Evolutionary conservation across 2,113 vertebrate genomes (phyloP).

Genomic region (Pogona vitticeps): DNA sequence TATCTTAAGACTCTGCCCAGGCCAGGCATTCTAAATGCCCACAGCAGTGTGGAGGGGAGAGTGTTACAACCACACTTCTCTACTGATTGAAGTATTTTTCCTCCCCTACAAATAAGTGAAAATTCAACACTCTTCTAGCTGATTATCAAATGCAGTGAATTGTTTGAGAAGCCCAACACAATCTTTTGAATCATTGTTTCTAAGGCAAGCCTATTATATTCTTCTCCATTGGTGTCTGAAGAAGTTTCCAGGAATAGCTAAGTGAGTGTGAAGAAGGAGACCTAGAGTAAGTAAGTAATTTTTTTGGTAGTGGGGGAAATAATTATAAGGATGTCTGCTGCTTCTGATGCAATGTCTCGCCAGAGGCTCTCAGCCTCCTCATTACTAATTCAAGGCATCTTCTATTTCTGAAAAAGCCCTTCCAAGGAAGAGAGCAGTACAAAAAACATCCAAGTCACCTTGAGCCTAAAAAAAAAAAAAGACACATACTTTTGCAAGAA

Average conservation of each 20-base stretch:
- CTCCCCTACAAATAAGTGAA: slow-evolving; percentile 6
- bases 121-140: slow-evolving; percentile 12
- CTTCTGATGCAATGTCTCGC: background rate
- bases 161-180: background rate
- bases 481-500: no score
- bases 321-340: no score
- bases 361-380: background rate
- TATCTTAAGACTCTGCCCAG: no score
- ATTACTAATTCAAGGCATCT: slow-evolving; percentile 12
- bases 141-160: background rate
- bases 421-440: background rate
- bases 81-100: background rate
- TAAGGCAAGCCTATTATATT: no score
- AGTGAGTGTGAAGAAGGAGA: background rate
- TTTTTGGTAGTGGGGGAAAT: background rate
- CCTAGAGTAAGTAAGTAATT: no score
- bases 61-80: background rate
- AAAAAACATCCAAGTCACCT: background rate
- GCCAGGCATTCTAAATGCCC: background rate
- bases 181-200: background rate
- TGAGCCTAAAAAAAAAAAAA: no score
- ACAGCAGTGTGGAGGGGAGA: background rate
- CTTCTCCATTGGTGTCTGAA: background rate
- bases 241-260: background rate
- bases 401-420: background rate